These are phyloP conservation scores for Centruroides vittatus DNA, from an alignment of 1,140 invertebrate genomes.

Conservation along the genomic window DNA sequence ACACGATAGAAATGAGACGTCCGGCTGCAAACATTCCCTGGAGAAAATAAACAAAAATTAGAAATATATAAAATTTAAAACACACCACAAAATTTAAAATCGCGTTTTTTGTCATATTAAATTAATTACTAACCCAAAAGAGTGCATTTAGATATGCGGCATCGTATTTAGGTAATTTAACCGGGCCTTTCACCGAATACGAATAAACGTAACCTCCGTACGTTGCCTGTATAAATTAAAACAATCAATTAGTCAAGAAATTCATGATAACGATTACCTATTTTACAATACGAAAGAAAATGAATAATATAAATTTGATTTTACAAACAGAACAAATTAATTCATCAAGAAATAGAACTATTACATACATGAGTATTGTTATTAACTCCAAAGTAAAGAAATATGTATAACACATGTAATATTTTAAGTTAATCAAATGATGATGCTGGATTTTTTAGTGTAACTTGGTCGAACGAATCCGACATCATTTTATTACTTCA, in stretches of 20 bases:
- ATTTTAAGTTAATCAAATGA: too few relatives aligned
- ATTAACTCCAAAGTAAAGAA: too few relatives aligned
- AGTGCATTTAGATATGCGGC: constrained; percentile 35
- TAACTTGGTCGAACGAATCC: too few relatives aligned
- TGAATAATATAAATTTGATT: neutral
- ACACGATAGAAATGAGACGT: constrained; percentile 31
- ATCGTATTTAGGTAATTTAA: constrained; percentile 27
- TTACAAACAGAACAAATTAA: too few relatives aligned
- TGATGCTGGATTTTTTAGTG: too few relatives aligned
- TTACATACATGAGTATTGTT: too few relatives aligned
- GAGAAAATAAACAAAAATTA: constrained; percentile 6
- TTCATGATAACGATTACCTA: neutral
- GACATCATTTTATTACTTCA: too few relatives aligned
- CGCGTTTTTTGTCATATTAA: too few relatives aligned
- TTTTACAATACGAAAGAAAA: too few relatives aligned
- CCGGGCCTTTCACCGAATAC: constrained; percentile 33
- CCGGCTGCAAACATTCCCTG: constrained; percentile 36
- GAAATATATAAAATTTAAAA: neutral
- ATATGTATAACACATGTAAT: too few relatives aligned
- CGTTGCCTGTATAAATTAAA: constrained; percentile 28
- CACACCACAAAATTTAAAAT: neutral
- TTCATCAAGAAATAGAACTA: too few relatives aligned
- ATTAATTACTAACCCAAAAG: constrained; percentile 29
- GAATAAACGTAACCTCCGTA: constrained; percentile 38
- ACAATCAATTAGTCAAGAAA: neutral